Conservation (phyloP, 2,797 vertebrate species). For the Periophthalmus magnuspinnatus region DNA sequence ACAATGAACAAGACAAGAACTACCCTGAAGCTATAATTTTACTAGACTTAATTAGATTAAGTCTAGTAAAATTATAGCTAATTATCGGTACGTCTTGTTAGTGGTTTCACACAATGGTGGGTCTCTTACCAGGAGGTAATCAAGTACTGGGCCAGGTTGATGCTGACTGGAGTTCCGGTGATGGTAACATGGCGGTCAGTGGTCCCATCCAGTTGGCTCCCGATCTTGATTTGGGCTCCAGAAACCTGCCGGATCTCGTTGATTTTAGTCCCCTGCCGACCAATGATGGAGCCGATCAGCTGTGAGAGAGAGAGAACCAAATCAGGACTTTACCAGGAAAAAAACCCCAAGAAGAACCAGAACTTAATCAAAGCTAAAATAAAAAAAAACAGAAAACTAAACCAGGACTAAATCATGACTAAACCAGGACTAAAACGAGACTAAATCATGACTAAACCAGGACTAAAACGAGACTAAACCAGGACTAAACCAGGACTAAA, state of each 20-base stretch:
- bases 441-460: too few species aligned
- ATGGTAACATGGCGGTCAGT: conserved; percentile 90
- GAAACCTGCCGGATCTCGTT: conserved; percentile 97
- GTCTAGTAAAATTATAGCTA: too few species aligned
- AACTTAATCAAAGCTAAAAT: too few species aligned
- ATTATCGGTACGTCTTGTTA: neutral
- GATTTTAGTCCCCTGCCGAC: conserved; percentile 95
- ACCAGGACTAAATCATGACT: neutral
- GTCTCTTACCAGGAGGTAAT: conserved; percentile 88
- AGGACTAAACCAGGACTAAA: neutral
- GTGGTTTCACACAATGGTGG: neutral
- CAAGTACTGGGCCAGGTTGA: conserved; percentile 96
- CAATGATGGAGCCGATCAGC: conserved; percentile 95
- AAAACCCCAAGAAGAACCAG: too few species aligned
- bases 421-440: neutral
- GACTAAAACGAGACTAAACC: too few species aligned
- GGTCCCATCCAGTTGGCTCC: conserved; percentile 88
- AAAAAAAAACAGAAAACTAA: neutral
- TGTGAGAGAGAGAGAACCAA: conserved; percentile 42
- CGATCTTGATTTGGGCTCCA: conserved; percentile 95
- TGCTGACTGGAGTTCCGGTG: conserved; percentile 91
- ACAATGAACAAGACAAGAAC: too few species aligned
- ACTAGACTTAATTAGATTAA: too few species aligned
- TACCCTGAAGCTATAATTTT: too few species aligned
- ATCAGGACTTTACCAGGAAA: neutral